Base-by-base conservation (phyloP, 2,113 vertebrate genomes). In the Thinocorus orbignyianus region DNA sequence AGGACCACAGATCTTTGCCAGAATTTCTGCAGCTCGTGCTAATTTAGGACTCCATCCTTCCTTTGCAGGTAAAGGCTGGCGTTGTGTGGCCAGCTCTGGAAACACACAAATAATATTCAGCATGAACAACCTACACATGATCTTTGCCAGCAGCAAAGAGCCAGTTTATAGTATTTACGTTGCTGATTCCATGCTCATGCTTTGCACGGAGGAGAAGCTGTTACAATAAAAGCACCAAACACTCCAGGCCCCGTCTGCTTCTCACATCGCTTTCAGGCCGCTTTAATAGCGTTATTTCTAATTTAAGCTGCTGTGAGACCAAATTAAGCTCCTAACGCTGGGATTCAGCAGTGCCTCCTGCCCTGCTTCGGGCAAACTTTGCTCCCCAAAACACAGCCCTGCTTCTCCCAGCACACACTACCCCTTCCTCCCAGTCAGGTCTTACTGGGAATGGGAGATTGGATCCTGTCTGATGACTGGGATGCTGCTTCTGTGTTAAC, bases 401-500 rank as follows among this genome's bases (percentile, higher is more conserved):
- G 41, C 11, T 9, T 16, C 77, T 42, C 26, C 49, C 54, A 28
- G 80, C 41, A 7, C 31, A 8, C 15, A 0, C 13, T 11, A 11
- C 18, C n/a, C 46, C 33, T 16, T 58, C 31, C 57, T 86, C 84
- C 72, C 90, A 46, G 77, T 1, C 1, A 3, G 58, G 28, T n/a
- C 6, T 22, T 55, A 18, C 35, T 55, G 69, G 82, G 82, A 65
- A 20, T 0, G 8, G 17, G 54, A 37, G 39, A 11, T 3, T 41
- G 35, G 22, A 23, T 70, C 39, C 57, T 16, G 26, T 6, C 4
- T 15, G 1, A 7, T 3, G 49, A 13, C 33, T 30, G 49, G n/a
- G 51, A 31, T 25, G 68, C 54, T 19, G 16, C 22, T 35, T 23
- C 6, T 58, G 9, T 11, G n/a, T 2, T 3, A 0, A 0, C 0